Percentiles rank a stretch among this genome's conserved stretches.
Conservation (phyloP, 2,888 invertebrate genomes). For the Drosophila pegasa region DNA sequence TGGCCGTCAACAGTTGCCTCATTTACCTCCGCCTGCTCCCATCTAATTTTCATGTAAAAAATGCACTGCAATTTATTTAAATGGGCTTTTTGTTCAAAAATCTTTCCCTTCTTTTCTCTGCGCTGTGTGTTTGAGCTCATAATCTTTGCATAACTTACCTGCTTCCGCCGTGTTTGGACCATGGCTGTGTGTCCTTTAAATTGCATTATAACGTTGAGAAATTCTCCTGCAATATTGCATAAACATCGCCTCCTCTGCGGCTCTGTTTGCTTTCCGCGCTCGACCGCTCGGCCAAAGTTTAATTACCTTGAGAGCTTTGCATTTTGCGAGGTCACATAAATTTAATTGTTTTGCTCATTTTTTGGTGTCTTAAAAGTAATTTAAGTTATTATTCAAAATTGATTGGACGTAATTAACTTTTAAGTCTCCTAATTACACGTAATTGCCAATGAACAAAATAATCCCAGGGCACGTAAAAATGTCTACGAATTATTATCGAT, state of each 20-base stretch:
- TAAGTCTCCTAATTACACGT: conserved; percentile 18
- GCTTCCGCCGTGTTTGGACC: conserved; percentile 2
- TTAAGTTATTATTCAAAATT: conserved; percentile 40
- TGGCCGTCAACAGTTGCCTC: conserved; percentile 26
- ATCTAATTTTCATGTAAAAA: conserved; percentile 67
- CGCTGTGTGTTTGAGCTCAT: conserved; percentile 41
- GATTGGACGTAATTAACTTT: conserved; percentile 35
- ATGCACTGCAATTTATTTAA: conserved; percentile 76
- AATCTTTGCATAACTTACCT: conserved; percentile 62
- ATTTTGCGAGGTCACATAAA: conserved; percentile 47
- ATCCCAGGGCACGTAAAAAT: not conserved
- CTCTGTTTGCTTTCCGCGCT: not conserved
- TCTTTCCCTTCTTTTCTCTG: conserved; percentile 32
- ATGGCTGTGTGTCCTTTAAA: conserved; percentile 41
- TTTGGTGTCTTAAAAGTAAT: conserved; percentile 39
- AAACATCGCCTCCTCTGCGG: conserved; percentile 2
- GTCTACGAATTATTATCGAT: not conserved
- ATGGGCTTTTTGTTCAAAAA: conserved; percentile 58
- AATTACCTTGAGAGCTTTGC: conserved; percentile 65
- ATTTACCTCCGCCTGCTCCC: not conserved
- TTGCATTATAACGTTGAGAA: conserved; percentile 61
- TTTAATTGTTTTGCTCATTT: conserved; percentile 54
- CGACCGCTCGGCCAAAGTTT: conserved; percentile 50
- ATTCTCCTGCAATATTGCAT: conserved; percentile 51
- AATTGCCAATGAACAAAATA: conserved; percentile 23